Conservation (phyloP, 2,888 invertebrate genomes). For the Salticus scenicus region DNA sequence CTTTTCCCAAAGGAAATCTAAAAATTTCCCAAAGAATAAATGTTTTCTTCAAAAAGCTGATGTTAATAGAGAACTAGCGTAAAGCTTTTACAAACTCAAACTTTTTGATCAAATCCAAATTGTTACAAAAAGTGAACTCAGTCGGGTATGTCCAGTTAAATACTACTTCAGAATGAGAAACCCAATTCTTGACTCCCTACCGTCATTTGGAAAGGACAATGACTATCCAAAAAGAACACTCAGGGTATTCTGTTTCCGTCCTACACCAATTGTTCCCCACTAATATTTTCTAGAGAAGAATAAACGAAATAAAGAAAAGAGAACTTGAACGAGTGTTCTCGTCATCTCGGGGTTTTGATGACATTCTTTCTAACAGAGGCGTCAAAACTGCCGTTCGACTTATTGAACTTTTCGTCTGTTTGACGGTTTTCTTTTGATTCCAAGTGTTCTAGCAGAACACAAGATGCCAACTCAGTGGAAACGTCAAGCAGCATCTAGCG, state of each 20-base stretch:
- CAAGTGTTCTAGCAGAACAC: not conserved
- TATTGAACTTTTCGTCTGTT: slow-evolving; percentile 55
- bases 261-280: slow-evolving; percentile 47
- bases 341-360: slow-evolving; percentile 53
- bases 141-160: slow-evolving; percentile 51
- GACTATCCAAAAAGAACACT: slow-evolving; percentile 34
- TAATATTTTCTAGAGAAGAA: slow-evolving; percentile 39
- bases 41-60: not conserved
- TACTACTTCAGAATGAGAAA: slow-evolving; percentile 22
- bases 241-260: slow-evolving; percentile 52
- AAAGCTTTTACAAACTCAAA: slow-evolving; percentile 50
- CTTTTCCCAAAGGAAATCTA: not conserved
- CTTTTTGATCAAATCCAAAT: slow-evolving; percentile 34
- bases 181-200: slow-evolving; percentile 29
- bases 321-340: slow-evolving; percentile 45
- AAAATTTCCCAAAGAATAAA: not conserved
- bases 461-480: slow-evolving; percentile 36
- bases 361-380: slow-evolving; percentile 63
- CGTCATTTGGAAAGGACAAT: slow-evolving; percentile 65
- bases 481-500: slow-evolving; percentile 19
- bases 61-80: slow-evolving; percentile 27
- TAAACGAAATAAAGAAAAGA: slow-evolving; percentile 14
- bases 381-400: slow-evolving; percentile 60
- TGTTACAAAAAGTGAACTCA: slow-evolving; percentile 60
- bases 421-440: slow-evolving; percentile 25